Evolutionary conservation across 92 coral and sea anemone genomes (phyloP), one percentile per base, ranked within the genome.

Genomic region (Palythoa caribaeorum): DNA sequence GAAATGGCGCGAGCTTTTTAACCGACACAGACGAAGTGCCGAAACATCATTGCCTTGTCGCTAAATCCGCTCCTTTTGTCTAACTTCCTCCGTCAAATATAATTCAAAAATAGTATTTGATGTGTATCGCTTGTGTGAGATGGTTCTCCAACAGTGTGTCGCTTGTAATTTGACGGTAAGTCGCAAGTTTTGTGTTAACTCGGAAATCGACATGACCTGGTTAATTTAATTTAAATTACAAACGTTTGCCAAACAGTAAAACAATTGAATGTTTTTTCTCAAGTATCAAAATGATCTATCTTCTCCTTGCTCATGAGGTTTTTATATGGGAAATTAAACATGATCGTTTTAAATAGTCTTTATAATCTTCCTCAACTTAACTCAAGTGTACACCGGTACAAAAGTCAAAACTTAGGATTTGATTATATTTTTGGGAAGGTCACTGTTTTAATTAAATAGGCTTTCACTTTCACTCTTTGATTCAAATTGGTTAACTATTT

Each of bases 111-210:
- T 38, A 9, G 38, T 59, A 60, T 63, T 12, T 59, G 85, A 63
- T 16, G 39, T n/a, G 12, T 48, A 6, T 12, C 0, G 50, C 75
- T 15, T 8, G 44, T 81, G 11, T 20, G 80, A 19, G n/a, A 87
- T 90, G 90, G 93, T 90, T 62, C 83, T 90, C 37, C 83, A 78
- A 87, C 93, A 90, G 66, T 90, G 93, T 38, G 83, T 90, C 36
- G 90, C 93, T 80, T 90, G 93, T 71, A 90, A 90, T 78, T 71
- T 84, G 79, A 80, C 65, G 90, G 93, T 90, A 73, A 80, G 88
- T 74, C 35, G 36, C 19, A 63, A 14, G 35, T 60, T 57, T 63
- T 63, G 28, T 17, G 20, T 7, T 6, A 63, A 63, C 20, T 63
- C 70, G n/a, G 71, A 78, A 75, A 69, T 54, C 76, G 78, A 68